Conservation (phyloP, 2,888 invertebrate species). For the Andrena trimmerana region DNA sequence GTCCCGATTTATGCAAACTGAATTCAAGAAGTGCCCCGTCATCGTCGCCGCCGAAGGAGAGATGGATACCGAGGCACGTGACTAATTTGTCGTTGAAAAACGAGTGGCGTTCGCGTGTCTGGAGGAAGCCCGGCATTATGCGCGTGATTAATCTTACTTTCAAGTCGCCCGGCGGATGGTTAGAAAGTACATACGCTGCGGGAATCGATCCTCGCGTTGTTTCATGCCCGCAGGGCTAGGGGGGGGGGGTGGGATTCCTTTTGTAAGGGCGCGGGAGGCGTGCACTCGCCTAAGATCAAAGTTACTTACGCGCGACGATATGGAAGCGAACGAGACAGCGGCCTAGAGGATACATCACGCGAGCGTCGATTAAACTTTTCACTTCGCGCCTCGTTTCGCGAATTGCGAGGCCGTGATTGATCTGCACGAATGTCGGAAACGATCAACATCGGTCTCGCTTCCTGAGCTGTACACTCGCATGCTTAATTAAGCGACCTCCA, state of each 20-base stretch:
- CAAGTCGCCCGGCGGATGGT: slow-evolving; percentile 55
- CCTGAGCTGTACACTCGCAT: not conserved
- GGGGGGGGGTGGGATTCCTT: slow-evolving; percentile 64
- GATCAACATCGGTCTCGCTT: slow-evolving; percentile 34
- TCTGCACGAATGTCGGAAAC: slow-evolving; percentile 52
- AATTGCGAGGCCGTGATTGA: slow-evolving; percentile 59
- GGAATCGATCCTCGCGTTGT: slow-evolving; percentile 65
- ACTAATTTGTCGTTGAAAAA: slow-evolving; percentile 68
- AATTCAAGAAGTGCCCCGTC: not conserved
- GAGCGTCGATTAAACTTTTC: slow-evolving; percentile 67
- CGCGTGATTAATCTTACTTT: slow-evolving; percentile 60
- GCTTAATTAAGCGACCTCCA: slow-evolving; percentile 20
- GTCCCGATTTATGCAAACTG: slow-evolving; percentile 33
- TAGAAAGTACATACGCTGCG: slow-evolving; percentile 41
- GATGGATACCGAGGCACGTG: slow-evolving; percentile 21
- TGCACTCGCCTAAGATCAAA: slow-evolving; percentile 67
- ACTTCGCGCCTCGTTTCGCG: slow-evolving; percentile 57
- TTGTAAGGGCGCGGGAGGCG: slow-evolving; percentile 70
- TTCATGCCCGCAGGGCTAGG: slow-evolving; percentile 49
- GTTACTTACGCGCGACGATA: slow-evolving; percentile 61
- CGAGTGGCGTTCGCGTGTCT: slow-evolving; percentile 57
- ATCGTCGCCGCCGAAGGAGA: slow-evolving; percentile 5
- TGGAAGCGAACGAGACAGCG: slow-evolving; percentile 42
- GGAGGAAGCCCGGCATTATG: slow-evolving; percentile 39
- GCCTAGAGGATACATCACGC: slow-evolving; percentile 51